These are phyloP conservation scores for Arizona elegans DNA, from an alignment of 2,113 vertebrate genomes.

Conservation along the genomic window DNA sequence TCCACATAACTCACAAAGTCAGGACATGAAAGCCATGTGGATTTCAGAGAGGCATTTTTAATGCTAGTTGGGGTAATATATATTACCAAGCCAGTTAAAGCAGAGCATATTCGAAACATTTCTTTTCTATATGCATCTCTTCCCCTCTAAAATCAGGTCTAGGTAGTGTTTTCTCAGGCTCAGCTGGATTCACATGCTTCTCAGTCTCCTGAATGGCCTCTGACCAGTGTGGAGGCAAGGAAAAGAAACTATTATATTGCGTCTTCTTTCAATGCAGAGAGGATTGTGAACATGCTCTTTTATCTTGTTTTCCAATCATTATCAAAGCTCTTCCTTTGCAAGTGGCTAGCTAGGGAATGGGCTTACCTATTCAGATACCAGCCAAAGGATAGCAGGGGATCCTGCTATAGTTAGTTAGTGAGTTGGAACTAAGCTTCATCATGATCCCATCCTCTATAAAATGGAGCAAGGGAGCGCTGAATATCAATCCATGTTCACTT, in stretches of 20 bases:
- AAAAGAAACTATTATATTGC: neutral
- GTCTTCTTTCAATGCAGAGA: neutral
- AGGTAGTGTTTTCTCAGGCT: neutral
- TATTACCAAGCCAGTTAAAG: neutral
- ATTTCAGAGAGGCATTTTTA: neutral
- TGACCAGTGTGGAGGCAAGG: neutral
- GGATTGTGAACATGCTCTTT: neutral
- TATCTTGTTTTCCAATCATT: neutral
- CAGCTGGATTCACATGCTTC: neutral
- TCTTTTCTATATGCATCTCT: neutral
- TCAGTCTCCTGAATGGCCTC: neutral
- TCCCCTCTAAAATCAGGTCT: neutral
- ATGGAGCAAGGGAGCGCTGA: neutral
- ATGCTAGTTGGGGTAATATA: neutral
- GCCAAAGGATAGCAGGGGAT: neutral
- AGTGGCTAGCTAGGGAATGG: neutral
- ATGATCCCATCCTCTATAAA: neutral
- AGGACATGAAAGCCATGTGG: neutral
- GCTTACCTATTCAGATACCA: neutral
- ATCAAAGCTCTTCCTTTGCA: neutral
- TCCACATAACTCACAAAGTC: neutral
- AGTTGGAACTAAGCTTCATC: neutral
- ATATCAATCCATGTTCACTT: neutral
- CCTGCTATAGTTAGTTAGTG: neutral
- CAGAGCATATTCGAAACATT: neutral